A percentile compares a stretch with the other conserved stretches of the same genome.
Evolutionary conservation across 2,113 vertebrate genomes (phyloP).

Genomic region (Ctenodactylus gundi): DNA sequence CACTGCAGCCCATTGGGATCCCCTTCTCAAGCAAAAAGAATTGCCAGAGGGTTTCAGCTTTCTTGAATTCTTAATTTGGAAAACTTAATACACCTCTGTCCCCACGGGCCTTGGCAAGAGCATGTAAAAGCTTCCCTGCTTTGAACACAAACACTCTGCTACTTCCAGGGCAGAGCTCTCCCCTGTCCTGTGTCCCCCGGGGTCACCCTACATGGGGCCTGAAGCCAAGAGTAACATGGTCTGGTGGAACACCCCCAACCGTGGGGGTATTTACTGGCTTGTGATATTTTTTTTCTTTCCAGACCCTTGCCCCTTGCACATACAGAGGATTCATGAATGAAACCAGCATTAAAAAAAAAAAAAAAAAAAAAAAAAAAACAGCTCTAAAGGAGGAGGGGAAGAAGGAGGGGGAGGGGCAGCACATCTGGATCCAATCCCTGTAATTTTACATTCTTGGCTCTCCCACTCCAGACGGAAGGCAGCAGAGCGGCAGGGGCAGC

Average conservation of each 20-base stretch:
- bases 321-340: background rate
- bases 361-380: background rate
- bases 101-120: background rate
- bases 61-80: constrained; percentile 22
- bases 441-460: constrained; percentile 47
- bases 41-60: background rate
- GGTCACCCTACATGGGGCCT: background rate
- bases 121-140: background rate
- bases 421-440: constrained; percentile 66
- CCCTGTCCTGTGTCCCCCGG: background rate
- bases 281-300: constrained; percentile 17
- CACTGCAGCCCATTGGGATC: background rate
- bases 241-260: background rate
- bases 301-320: background rate
- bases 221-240: background rate
- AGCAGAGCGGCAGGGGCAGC: background rate
- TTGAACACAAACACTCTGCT: background rate
- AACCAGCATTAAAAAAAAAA: constrained; percentile 44
- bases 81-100: constrained; percentile 15
- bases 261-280: background rate
- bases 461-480: constrained; percentile 37
- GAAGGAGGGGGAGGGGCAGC: background rate
- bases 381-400: constrained; percentile 25
- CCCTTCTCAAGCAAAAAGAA: background rate
- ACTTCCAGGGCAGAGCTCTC: background rate